These are phyloP conservation scores for Scomber colias DNA, from an alignment of 2,113 vertebrate genomes.

Conservation along the genomic window DNA sequence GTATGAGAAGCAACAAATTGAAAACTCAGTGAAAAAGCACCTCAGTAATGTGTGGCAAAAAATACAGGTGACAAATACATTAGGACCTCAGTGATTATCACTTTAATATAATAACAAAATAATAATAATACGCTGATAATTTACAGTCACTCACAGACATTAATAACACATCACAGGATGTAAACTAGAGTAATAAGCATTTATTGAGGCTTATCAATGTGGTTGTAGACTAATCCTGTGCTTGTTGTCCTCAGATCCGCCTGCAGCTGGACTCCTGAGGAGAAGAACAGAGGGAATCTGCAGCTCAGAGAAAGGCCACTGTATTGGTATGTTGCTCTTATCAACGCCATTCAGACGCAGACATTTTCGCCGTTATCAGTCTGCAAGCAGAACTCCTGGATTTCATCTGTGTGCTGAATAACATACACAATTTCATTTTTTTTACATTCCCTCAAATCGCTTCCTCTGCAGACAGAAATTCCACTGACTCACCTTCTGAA, in stretches of 20 bases:
- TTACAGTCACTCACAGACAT: slow-evolving; percentile 6
- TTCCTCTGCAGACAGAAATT: slow-evolving; percentile 30
- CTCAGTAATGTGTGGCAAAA: background rate
- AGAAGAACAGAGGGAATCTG: slow-evolving; percentile 52
- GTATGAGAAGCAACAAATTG: background rate
- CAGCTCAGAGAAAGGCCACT: slow-evolving; percentile 71
- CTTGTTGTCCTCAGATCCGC: slow-evolving; percentile 30
- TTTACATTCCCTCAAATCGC: slow-evolving; percentile 39
- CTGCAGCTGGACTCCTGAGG: slow-evolving; percentile 54
- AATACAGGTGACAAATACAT: background rate
- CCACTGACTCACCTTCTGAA: slow-evolving; percentile 12
- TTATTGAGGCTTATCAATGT: slow-evolving; percentile 37
- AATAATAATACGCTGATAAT: slow-evolving; percentile 20
- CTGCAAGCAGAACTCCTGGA: slow-evolving; percentile 33
- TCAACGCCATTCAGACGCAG: slow-evolving; percentile 68
- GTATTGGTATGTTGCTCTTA: slow-evolving; percentile 77
- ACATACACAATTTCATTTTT: slow-evolving; percentile 36
- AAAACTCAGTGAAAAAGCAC: no score
- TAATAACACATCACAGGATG: background rate
- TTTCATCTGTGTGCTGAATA: slow-evolving; percentile 33
- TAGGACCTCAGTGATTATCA: background rate
- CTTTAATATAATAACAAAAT: slow-evolving; percentile 2
- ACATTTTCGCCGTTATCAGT: slow-evolving; percentile 68
- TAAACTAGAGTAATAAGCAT: slow-evolving; percentile 17
- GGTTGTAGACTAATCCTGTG: slow-evolving; percentile 35